Conservation (phyloP, 1,140 invertebrate genomes). For the Macrocentrus cingulum region DNA sequence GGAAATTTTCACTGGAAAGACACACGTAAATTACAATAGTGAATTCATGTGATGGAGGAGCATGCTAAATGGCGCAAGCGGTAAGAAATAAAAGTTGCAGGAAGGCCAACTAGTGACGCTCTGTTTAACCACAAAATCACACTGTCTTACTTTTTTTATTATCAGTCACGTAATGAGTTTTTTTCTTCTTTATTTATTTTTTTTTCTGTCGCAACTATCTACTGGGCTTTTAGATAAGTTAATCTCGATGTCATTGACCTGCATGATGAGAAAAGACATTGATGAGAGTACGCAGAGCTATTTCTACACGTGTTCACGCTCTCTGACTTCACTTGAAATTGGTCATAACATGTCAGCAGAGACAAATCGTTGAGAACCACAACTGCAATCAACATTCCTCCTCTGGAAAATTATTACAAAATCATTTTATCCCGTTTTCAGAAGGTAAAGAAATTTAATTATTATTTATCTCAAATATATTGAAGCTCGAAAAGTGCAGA, state of each 20-base stretch:
- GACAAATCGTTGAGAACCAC: background rate
- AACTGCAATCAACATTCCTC: background rate
- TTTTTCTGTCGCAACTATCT: background rate
- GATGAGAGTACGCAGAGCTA: background rate
- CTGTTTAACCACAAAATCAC: slow-evolving; percentile 42
- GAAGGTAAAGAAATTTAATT: too few relatives aligned
- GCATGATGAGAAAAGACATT: background rate
- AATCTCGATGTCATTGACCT: slow-evolving; percentile 10
- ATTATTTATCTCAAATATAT: too few relatives aligned
- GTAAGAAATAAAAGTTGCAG: slow-evolving; percentile 13
- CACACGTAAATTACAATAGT: too few relatives aligned
- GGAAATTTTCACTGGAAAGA: too few relatives aligned
- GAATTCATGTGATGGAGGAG: background rate
- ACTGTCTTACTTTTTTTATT: slow-evolving; percentile 10
- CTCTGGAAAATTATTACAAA: too few relatives aligned
- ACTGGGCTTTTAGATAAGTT: background rate
- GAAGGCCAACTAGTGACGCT: slow-evolving; percentile 52
- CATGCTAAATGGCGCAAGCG: slow-evolving; percentile 16
- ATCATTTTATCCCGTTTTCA: too few relatives aligned
- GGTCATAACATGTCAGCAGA: slow-evolving; percentile 32
- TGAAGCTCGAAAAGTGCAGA: too few relatives aligned
- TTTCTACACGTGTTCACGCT: slow-evolving; percentile 33
- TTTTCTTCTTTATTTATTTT: background rate
- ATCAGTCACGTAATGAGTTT: slow-evolving; percentile 16
- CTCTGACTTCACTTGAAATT: slow-evolving; percentile 32